A percentile compares a stretch with the other conserved stretches of the same genome.
Conservation (phyloP, 2,113 vertebrate genomes). For the Lanius collurio region DNA sequence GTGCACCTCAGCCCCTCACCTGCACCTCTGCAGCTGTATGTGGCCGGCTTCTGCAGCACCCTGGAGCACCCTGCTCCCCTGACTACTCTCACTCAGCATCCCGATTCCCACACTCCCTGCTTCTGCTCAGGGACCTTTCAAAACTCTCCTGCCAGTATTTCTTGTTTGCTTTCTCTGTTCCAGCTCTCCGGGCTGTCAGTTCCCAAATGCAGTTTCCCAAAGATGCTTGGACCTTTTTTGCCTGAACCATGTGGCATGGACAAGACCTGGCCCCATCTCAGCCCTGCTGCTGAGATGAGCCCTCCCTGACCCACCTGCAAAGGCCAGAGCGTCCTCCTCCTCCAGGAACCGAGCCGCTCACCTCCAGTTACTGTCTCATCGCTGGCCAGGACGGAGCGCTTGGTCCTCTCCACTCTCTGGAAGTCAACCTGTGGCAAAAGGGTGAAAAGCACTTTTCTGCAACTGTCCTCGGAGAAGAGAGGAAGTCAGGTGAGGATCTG, state of each 20-base stretch:
- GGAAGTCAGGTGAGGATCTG: not conserved
- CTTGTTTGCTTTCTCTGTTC: not conserved
- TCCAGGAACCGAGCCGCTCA: not conserved
- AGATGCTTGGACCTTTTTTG: not conserved
- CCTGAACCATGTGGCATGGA: not conserved
- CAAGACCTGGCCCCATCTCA: not conserved
- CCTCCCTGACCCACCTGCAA: slow-evolving; percentile 6
- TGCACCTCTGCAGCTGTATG: not conserved
- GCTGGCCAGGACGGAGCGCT: not conserved
- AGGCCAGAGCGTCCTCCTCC: not conserved
- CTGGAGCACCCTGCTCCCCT: not conserved
- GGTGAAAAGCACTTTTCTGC: slow-evolving; percentile 49
- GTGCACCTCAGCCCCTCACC: not conserved
- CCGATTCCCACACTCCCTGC: not conserved
- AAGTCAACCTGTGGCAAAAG: slow-evolving; percentile 39
- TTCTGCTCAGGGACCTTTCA: not conserved
- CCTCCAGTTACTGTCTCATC: slow-evolving; percentile 45
- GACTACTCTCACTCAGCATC: not conserved
- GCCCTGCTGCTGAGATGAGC: not conserved
- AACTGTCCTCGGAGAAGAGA: not conserved
- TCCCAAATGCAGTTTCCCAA: not conserved
- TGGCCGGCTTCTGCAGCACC: not conserved
- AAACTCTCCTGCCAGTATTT: slow-evolving; percentile 1
- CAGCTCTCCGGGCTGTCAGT: not conserved
- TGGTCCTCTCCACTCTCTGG: not conserved